A percentile compares a stretch with the other conserved stretches of the same genome.
phyloP scores from a whole-genome alignment of 2,113 vertebrate species.

The Brachyhypopomus gauderio region DNA sequence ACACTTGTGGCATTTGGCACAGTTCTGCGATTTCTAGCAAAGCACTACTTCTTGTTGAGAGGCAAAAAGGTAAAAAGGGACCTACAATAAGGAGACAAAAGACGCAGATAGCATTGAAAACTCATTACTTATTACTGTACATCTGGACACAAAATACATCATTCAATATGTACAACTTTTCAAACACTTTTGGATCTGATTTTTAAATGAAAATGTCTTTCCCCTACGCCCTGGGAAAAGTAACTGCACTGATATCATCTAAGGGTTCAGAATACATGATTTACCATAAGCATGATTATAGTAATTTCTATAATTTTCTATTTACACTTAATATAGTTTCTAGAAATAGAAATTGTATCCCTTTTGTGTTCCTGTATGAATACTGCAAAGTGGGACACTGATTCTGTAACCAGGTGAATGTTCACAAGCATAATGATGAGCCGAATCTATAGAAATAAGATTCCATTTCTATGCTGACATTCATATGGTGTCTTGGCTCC shows the following conservation, averaged over 20 bases:
- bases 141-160: conserved; percentile 62
- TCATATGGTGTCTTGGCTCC: conserved; percentile 2
- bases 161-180: conserved; percentile 81
- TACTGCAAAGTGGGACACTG: not conserved
- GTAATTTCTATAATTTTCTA: not conserved
- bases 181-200: not conserved
- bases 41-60: conserved; percentile 52
- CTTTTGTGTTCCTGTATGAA: conserved; percentile 34
- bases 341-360: conserved; percentile 4
- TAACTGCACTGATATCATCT: not conserved
- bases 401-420: not conserved
- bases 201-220: not conserved
- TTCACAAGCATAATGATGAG: not conserved
- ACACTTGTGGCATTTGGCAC: conserved; percentile 64
- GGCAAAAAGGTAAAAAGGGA: conserved; percentile 33
- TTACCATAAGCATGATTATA: not conserved
- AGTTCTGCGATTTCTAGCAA: conserved; percentile 65
- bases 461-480: too few species aligned
- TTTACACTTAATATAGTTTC: conserved; percentile 27
- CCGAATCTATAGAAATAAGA: conserved; percentile 1
- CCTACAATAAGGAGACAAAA: not conserved
- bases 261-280: not conserved
- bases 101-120: not conserved
- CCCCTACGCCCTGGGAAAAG: not conserved
- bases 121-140: not conserved